Evolutionary conservation across 2,797 vertebrate species (phyloP), one percentile per base, ranked within the genome.

Genomic region (Todus mexicanus): DNA sequence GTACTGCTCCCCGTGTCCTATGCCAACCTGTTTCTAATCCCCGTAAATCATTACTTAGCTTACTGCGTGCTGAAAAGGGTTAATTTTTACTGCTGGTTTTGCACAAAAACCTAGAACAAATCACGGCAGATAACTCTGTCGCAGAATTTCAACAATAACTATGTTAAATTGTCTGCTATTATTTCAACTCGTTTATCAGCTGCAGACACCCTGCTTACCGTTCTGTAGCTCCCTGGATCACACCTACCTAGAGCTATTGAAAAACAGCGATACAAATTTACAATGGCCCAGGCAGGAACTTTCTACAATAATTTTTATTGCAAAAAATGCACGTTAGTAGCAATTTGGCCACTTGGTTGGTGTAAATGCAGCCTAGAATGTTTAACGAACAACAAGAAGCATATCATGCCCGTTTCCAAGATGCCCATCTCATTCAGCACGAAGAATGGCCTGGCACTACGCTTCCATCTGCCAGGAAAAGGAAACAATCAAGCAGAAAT

Each of bases 101-200:
- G 23, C 38, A 74, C 26, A 74, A 83, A 76, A 61, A 7, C 11
- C 54, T 56, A 91, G n/a, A 86, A 42, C 35, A 87, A 89, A 69
- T 83, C 22, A 87, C 4, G 50, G 47, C 38, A 78, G 48, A 61
- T 0, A 4, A 69, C 37, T 60, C 48, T 82, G 45, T 29, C 65
- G 18, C 27, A 80, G 42, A 89, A 84, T 43, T 88, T 74, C 2
- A 86, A 60, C 90, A 89, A 37, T 12, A 88, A 37, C 71, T 73
- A 25, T 7, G 14, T 88, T 56, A 53, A 87, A 59, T 20, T 68
- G 8, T 60, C 59, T 80, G 61, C 50, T 84, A 31, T 71, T 89
- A 82, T 50, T 92, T 87, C n/a, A 89, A 87, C n/a, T 82, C 43
- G 42, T 89, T 88, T 92, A 89, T 79, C 88, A 80, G 68, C 37